phyloP scores from a whole-genome alignment of 2,888 invertebrate genomes.

The Oscheius sp. region DNA sequence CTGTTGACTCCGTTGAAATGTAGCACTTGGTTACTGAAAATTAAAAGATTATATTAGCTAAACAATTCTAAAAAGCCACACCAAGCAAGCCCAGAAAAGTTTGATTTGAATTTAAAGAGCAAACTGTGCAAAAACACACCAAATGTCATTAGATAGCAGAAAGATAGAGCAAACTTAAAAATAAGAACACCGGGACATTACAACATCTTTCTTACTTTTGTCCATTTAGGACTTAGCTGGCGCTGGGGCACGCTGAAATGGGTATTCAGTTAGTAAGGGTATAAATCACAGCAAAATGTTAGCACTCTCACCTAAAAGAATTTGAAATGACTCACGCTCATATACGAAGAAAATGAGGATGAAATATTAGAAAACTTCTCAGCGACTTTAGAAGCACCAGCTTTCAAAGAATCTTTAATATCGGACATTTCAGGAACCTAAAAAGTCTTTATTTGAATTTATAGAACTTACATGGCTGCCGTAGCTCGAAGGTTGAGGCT shows the following conservation, averaged over 20 bases:
- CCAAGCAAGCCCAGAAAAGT: constrained; percentile 2
- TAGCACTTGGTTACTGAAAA: constrained; percentile 20
- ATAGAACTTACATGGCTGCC: constrained; percentile 13
- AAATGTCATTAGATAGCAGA: constrained; percentile 5
- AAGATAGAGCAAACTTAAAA: not conserved
- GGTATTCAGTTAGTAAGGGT: not conserved
- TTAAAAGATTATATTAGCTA: not conserved
- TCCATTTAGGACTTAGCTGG: constrained; percentile 21
- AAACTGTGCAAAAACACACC: not conserved
- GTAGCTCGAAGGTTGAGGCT: constrained; percentile 35
- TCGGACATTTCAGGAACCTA: constrained; percentile 84
- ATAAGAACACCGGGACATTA: not conserved
- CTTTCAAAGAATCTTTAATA: constrained; percentile 93
- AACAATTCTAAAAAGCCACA: constrained; percentile 1
- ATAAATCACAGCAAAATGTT: not conserved
- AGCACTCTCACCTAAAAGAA: not conserved
- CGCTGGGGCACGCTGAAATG: constrained; percentile 53
- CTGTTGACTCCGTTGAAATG: not conserved
- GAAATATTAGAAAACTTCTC: constrained; percentile 88
- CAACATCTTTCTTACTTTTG: constrained; percentile 14
- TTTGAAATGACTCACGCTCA: constrained; percentile 56
- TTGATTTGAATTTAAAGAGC: not conserved
- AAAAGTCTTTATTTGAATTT: not conserved
- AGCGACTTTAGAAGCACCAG: constrained; percentile 95
- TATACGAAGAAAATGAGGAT: constrained; percentile 61